A percentile compares a stretch with the other conserved stretches of the same genome.
phyloP scores from a whole-genome alignment of 2,113 vertebrate genomes.

The Petroica traversi region DNA sequence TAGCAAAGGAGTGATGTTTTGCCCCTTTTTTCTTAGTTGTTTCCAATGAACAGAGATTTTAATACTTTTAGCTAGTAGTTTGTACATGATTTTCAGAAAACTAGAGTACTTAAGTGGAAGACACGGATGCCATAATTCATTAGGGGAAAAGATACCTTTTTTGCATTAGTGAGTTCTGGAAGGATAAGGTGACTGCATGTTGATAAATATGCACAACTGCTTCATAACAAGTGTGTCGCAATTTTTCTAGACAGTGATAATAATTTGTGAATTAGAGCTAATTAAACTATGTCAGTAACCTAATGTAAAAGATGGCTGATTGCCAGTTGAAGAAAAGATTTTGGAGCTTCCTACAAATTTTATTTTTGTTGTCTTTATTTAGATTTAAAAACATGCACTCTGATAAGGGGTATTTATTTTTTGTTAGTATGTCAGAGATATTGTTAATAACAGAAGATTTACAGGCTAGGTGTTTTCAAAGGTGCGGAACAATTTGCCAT shows the following conservation, averaged over 20 bases:
- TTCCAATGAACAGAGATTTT: background rate
- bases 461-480: background rate
- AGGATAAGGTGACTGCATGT: background rate
- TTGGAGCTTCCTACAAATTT: background rate
- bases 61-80: background rate
- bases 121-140: background rate
- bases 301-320: background rate
- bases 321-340: background rate
- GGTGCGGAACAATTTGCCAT: background rate
- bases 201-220: background rate
- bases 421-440: background rate
- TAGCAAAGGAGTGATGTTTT: background rate
- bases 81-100: background rate
- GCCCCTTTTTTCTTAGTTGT: background rate
- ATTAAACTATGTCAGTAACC: slow-evolving; percentile 31
- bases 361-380: background rate
- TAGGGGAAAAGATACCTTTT: background rate
- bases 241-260: slow-evolving; percentile 10
- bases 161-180: background rate
- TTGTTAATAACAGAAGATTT: background rate
- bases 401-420: background rate
- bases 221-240: background rate
- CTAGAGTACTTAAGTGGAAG: background rate
- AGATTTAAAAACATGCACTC: background rate
- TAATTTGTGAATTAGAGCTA: slow-evolving; percentile 32